Base-by-base conservation (phyloP, 2,797 vertebrate species). In the Picus viridis region DNA sequence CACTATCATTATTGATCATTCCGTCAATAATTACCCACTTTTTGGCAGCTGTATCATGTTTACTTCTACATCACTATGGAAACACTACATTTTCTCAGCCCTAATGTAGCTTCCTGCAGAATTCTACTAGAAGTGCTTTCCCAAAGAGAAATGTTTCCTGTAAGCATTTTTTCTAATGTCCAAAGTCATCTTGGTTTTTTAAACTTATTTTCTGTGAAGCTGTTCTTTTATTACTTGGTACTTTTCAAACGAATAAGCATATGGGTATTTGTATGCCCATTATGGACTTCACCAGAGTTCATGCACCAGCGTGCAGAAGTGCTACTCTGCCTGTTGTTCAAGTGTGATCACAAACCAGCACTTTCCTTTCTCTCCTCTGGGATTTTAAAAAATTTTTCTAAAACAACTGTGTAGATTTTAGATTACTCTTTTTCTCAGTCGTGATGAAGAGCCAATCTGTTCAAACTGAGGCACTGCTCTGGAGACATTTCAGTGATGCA, bases 51-150 rank as follows among this genome's bases (percentile, higher is more conserved):
- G 24, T 70, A 70, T 85, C 59, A 51, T 96, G 86, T 96, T 96
- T 96, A 92, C 73, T 95, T 89, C 82, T 87, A 16, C 59, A 88
- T 96, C 86, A 87, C 95, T 92, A 94, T 94, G 92, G 94, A 94
- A 94, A 96, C 94, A 92, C 59, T 63, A 75, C 77, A 61, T 88
- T 93, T 92, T 87, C 67, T 81, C 76, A 89, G 34, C 34, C 43
- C 22, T 71, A 56, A 53, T 86, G 84, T 27, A 86, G 80, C 91
- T 86, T 91, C 54, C 41, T 67, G 39, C 27, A 90, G 75, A 93
- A 81, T 92, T 43, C 65, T 87, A 49, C 78, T 81, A 78, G 69
- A 93, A 92, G 74, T 75, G 51, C 51, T 80, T 80, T 29, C 43
- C 63, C 15, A 68, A 30, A 63, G 8, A 62, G 34, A 81, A 90